Evolutionary conservation across 2,888 invertebrate genomes (phyloP), one percentile per base, ranked within the genome.

Genomic region (Arge pagana): DNA sequence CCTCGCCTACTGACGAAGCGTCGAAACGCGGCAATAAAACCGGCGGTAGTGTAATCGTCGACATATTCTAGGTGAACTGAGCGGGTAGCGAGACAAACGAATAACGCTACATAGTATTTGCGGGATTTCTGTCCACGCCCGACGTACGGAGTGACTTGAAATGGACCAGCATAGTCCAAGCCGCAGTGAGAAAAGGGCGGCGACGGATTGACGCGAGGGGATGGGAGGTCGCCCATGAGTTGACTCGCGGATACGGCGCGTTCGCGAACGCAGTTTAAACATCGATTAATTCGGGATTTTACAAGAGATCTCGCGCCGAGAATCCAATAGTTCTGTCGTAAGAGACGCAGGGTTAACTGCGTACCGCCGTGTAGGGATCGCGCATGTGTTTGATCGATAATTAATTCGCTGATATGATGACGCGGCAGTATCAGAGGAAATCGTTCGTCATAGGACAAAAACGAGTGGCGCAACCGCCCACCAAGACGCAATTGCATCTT

Each of bases 191-290:
- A 39, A 56, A 74, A 75, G 4, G 69, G 62, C 1, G 50, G 18
- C 2, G 55, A 37, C 2, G 57, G 48, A 3, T 50, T 54, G 4
- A 71, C 54, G 48, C 75, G 48, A 7, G 64, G 58, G 3, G 18
- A 6, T 3, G 74, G 71, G 2, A 72, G 57, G 11, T 65, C 54
- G 1, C 67, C 61, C 68, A 69, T 72, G 16, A 16, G 15, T 16
- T 36, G 36, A 18, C 18, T 16, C 11, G 36, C 36, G 2, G 3
- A 1, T 2, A 13, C n/a, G 1, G 16, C 36, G 4, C 21, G 11
- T 16, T 36, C 15, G 21, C 50, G 16, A 23, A 45, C 37, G 28
- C 59, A 61, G 2, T 21, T 24, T 1, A 57, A 35, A 33, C 61
- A 61, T 16, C 49, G 26, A 37, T 35, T 24, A 11, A 59, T 18